Evolutionary conservation across 2,113 vertebrate species (phyloP).

Genomic region (Paradoxurus hermaphroditus): DNA sequence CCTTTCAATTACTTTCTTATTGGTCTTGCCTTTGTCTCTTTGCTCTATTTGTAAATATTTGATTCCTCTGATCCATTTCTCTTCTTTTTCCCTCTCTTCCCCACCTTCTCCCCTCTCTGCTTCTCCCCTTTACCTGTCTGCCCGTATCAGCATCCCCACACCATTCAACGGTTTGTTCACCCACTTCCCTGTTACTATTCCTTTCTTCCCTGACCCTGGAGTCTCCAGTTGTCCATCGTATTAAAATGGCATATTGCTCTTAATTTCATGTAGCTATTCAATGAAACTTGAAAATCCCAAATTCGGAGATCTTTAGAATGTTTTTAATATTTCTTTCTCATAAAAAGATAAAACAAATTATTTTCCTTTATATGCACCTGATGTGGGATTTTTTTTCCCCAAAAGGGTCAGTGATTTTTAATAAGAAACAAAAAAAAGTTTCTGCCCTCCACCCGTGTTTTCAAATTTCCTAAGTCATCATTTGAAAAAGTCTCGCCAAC

Average conservation of each 20-base stretch:
- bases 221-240: background rate
- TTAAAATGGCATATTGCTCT: background rate
- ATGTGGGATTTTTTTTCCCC: background rate
- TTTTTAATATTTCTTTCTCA: background rate
- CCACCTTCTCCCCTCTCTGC: background rate
- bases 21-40: background rate
- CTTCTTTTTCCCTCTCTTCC: background rate
- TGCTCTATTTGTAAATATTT: background rate
- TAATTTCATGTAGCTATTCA: background rate
- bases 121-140: background rate
- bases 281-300: background rate
- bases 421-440: background rate
- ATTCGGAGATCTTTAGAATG: background rate
- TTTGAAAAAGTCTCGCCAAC: background rate
- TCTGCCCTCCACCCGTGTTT: background rate
- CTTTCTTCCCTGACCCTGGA: background rate
- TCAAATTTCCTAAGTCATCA: conserved; percentile 7
- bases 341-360: background rate
- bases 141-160: background rate
- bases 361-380: background rate
- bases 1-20: background rate
- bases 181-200: background rate
- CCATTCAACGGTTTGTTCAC: rapidly evolving
- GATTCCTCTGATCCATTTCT: background rate
- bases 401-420: background rate